Evolutionary conservation across 2,888 invertebrate species (phyloP).

Genomic region (Pecten maximus): DNA sequence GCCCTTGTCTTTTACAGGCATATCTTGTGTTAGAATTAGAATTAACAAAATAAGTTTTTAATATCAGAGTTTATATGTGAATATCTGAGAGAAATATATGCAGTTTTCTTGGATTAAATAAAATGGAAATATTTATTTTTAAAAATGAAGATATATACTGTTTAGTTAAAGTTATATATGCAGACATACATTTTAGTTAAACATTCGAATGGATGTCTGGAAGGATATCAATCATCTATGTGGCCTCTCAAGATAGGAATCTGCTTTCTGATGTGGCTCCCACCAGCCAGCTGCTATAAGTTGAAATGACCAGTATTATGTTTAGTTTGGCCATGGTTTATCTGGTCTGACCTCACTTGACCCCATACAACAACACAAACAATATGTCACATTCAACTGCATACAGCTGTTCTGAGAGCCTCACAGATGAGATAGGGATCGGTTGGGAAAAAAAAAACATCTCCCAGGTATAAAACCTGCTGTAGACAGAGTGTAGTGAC

Average conservation of each 20-base stretch:
- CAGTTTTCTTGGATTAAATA: no score
- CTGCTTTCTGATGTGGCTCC: neutral
- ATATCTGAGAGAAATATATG: no score
- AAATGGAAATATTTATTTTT: no score
- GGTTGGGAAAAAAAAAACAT: neutral
- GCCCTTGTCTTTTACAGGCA: no score
- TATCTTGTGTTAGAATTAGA: no score
- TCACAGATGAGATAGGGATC: neutral
- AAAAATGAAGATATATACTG: no score
- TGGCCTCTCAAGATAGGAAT: neutral
- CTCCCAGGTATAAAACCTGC: neutral
- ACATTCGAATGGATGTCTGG: no score
- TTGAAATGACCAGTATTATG: neutral
- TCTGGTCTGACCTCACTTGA: neutral
- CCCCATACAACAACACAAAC: conserved; percentile 6
- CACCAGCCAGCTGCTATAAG: neutral
- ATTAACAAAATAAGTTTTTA: no score
- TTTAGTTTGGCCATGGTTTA: conserved; percentile 8
- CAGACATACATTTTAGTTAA: no score
- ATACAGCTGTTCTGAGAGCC: conserved; percentile 7
- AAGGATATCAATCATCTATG: neutral
- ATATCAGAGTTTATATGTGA: no score
- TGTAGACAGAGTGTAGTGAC: no score
- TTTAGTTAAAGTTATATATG: no score
- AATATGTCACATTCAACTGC: neutral